phyloP scores from a whole-genome alignment of 2,113 vertebrate species.

The Alexandromys fortis region DNA sequence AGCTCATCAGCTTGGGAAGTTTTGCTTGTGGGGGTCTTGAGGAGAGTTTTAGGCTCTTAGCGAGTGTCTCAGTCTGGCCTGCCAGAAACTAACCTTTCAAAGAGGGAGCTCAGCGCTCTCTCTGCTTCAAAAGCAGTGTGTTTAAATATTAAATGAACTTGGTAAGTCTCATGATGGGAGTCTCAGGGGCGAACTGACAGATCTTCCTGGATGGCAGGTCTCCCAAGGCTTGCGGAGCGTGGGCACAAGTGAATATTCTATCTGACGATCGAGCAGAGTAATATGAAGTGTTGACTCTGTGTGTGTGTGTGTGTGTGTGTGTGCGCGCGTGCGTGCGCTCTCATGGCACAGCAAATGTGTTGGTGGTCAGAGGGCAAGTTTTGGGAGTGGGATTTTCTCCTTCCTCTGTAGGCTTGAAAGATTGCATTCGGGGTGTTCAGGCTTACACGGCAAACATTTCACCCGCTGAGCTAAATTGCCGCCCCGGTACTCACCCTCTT shows the following conservation, averaged over 20 bases:
- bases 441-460: background rate
- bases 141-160: background rate
- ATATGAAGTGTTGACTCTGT: background rate
- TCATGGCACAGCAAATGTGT: background rate
- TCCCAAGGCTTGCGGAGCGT: background rate
- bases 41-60: background rate
- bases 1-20: background rate
- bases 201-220: background rate
- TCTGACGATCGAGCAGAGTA: background rate
- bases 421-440: too few relatives aligned
- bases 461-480: background rate
- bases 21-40: background rate
- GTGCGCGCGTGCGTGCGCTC: rapidly evolving
- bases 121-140: background rate
- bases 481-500: too few relatives aligned
- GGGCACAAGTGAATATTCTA: background rate
- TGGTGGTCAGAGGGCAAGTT: background rate
- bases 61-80: background rate
- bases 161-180: background rate
- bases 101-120: background rate
- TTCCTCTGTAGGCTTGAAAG: background rate
- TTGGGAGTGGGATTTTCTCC: background rate
- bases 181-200: background rate
- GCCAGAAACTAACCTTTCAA: background rate
- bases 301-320: background rate